Percentiles rank a stretch among this genome's conserved stretches.
Conservation (phyloP, 2,888 invertebrate species). For the Tipula unca region DNA sequence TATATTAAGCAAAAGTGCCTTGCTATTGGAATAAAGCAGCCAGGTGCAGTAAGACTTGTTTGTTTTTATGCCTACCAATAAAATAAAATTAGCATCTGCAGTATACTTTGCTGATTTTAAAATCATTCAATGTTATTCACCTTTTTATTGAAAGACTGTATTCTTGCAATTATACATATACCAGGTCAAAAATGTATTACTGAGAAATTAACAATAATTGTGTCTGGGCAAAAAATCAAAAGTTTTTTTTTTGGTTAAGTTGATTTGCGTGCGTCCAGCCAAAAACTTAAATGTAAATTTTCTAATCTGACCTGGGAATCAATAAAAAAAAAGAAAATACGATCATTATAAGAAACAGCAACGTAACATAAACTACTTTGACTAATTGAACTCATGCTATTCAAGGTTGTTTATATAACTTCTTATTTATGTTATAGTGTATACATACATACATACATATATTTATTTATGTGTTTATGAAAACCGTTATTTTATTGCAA, state of each 20-base stretch:
- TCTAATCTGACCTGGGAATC: background rate
- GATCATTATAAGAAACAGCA: background rate
- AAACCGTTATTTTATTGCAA: background rate
- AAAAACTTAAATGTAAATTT: background rate
- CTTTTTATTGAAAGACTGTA: background rate
- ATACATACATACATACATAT: background rate
- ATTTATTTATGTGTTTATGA: background rate
- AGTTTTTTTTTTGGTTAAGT: background rate
- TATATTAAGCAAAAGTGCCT: background rate
- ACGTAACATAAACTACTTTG: background rate
- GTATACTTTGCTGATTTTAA: background rate
- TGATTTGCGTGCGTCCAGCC: background rate
- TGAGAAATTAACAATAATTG: background rate
- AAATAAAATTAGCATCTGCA: background rate
- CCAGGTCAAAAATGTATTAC: background rate
- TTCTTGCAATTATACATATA: background rate
- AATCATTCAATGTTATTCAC: background rate
- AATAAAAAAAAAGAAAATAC: background rate
- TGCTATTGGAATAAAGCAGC: background rate
- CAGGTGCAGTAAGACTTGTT: background rate
- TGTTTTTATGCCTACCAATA: background rate
- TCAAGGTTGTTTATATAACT: background rate
- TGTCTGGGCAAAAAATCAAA: background rate
- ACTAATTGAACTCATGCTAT: conserved; percentile 8
- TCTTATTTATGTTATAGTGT: background rate